phyloP scores from a whole-genome alignment of 2,797 vertebrate species.

The Myripristis murdjan region DNA sequence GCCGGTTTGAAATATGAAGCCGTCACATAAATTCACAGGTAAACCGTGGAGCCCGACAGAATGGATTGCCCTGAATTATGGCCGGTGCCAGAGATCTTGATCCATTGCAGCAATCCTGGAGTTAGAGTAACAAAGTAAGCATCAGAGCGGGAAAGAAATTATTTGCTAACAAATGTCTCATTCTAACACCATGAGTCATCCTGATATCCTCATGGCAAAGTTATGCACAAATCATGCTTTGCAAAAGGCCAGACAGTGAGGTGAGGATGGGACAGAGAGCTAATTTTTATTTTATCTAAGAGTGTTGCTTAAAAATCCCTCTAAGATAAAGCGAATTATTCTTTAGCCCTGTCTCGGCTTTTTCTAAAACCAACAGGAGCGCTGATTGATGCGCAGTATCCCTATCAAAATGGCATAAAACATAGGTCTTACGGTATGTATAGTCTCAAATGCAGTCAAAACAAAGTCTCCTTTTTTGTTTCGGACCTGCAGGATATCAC shows the following conservation, averaged over 20 bases:
- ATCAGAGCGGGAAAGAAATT: constrained; percentile 65
- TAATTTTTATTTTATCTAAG: constrained; percentile 22
- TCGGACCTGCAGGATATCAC: constrained; percentile 11
- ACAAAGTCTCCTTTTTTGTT: constrained; percentile 6
- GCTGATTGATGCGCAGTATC: constrained; percentile 17
- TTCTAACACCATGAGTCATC: constrained; percentile 70
- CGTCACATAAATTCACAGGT: constrained; percentile 19
- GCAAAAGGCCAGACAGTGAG: constrained; percentile 34
- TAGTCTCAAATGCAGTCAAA: constrained; percentile 25
- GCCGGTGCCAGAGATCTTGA: constrained; percentile 26
- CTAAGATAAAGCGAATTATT: constrained; percentile 37
- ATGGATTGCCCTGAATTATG: background rate
- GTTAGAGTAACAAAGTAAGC: constrained; percentile 5
- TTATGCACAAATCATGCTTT: constrained; percentile 69
- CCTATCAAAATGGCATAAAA: constrained; percentile 46
- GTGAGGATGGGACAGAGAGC: constrained; percentile 18
- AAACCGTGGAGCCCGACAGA: constrained; percentile 11
- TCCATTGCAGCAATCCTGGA: constrained; percentile 17
- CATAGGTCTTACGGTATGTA: constrained; percentile 28
- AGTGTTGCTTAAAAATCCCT: constrained; percentile 47
- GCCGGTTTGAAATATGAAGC: constrained; percentile 20
- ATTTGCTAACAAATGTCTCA: constrained; percentile 69
- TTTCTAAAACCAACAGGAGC: constrained; percentile 14
- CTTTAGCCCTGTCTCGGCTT: constrained; percentile 40
- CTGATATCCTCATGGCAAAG: constrained; percentile 47